Evolutionary conservation across 2,888 invertebrate species (phyloP).

Genomic region (Brachycybe producta): DNA sequence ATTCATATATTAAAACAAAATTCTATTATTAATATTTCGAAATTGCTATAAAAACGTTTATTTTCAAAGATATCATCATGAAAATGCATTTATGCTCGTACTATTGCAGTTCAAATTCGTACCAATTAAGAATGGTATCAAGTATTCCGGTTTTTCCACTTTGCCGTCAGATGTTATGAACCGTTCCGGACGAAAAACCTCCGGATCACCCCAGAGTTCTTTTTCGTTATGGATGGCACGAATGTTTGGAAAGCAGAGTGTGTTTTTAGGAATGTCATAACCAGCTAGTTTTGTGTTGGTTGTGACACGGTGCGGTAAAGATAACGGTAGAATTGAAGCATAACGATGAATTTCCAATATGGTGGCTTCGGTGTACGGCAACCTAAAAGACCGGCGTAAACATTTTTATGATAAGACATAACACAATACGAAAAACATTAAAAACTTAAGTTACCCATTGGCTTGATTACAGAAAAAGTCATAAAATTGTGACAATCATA

Average conservation of each 20-base stretch:
- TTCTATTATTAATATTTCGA: no score
- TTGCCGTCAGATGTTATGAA: conserved; percentile 14
- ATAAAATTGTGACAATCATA: no score
- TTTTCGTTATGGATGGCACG: conserved; percentile 20
- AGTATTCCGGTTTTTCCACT: conserved; percentile 6
- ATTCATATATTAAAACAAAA: no score
- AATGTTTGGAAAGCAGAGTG: conserved; percentile 24
- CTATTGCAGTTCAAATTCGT: no score
- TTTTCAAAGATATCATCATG: no score
- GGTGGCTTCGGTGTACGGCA: conserved; percentile 24
- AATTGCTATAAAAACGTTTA: no score
- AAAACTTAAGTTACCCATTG: not conserved
- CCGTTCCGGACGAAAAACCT: conserved; percentile 3
- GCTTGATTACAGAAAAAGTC: not conserved
- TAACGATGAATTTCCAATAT: conserved; percentile 25
- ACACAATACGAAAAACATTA: not conserved
- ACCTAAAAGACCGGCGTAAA: no score
- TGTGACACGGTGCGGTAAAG: conserved; percentile 23
- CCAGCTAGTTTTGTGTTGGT: conserved; percentile 24
- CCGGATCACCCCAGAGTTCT: conserved; percentile 5
- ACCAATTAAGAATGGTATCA: conserved; percentile 8
- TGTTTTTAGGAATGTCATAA: conserved; percentile 25
- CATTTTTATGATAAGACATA: no score
- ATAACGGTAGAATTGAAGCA: conserved; percentile 22
- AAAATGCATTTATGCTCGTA: no score